These are phyloP conservation scores for Montipora capricornis DNA, from an alignment of 64 coral and sea anemone genomes.

Conservation along the genomic window DNA sequence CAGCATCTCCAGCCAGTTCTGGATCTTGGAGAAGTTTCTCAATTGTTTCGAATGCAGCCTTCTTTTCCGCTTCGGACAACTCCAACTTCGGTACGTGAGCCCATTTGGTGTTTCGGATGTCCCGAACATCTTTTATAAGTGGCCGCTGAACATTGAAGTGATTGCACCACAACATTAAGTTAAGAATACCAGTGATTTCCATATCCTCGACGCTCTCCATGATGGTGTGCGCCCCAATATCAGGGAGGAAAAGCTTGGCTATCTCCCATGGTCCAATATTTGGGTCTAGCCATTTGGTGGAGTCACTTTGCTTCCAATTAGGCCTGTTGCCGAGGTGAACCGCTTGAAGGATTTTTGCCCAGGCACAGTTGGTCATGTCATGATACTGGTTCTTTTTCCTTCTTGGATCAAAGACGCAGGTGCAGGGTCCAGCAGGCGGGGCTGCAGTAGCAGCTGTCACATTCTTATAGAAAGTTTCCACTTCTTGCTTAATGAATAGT, in stretches of 20 bases:
- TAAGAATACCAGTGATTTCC: conserved; percentile 53
- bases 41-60: conserved; percentile 6
- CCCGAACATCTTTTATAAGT: background rate
- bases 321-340: background rate
- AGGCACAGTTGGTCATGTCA: background rate
- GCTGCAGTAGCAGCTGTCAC: too few relatives aligned
- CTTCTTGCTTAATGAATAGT: too few relatives aligned
- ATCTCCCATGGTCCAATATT: conserved; percentile 50
- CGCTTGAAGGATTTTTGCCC: background rate
- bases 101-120: conserved; percentile 48
- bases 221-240: background rate
- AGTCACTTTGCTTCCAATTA: conserved; percentile 2
- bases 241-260: conserved; percentile 75
- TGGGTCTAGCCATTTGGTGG: background rate
- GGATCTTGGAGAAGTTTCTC: conserved; percentile 54
- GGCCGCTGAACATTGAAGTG: conserved; percentile 39
- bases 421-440: too few relatives aligned
- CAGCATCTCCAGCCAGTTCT: background rate
- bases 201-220: background rate
- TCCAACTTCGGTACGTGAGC: conserved; percentile 12
- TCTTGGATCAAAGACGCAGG: too few relatives aligned
- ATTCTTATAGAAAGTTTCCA: too few relatives aligned
- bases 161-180: conserved; percentile 56
- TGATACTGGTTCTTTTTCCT: background rate
- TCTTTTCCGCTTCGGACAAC: background rate